Percentiles rank a stretch among this genome's conserved stretches.
Conservation (phyloP, 2,113 vertebrate genomes). For the Neofelis nebulosa region DNA sequence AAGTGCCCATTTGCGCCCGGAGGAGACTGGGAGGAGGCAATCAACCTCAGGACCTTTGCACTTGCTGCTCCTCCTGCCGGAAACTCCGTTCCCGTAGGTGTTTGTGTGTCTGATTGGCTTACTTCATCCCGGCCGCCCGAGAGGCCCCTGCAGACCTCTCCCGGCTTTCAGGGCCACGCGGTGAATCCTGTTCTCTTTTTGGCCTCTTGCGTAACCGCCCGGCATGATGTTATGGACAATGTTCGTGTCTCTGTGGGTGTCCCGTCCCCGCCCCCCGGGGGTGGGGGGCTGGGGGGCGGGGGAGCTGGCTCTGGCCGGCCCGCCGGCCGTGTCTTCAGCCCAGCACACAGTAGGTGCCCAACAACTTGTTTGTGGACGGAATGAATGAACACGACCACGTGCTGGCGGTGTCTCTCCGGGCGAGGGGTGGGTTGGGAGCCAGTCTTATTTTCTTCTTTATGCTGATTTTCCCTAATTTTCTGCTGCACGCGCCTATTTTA, state of each 20-base stretch:
- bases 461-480: constrained; percentile 68
- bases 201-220: rapidly evolving
- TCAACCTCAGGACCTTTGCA: background rate
- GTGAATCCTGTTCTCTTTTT: background rate
- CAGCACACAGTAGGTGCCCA: background rate
- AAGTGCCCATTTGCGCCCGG: too few relatives aligned
- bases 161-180: background rate
- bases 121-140: background rate
- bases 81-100: background rate
- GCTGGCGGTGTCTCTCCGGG: background rate
- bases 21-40: background rate
- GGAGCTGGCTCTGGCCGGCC: background rate
- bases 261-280: background rate
- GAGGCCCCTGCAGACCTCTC: background rate
- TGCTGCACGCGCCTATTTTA: constrained; percentile 71
- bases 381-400: background rate
- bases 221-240: rapidly evolving
- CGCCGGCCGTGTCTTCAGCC: background rate
- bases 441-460: constrained; percentile 60
- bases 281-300: too few relatives aligned
- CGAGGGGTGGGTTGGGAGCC: constrained; percentile 20
- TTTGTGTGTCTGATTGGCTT: background rate
- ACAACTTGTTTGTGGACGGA: background rate
- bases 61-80: background rate
- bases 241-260: background rate